Percentiles rank a stretch among this genome's conserved stretches.
These are phyloP conservation scores for Pseudochaenichthys georgianus DNA, from an alignment of 2,797 vertebrate species.

Conservation along the genomic window DNA sequence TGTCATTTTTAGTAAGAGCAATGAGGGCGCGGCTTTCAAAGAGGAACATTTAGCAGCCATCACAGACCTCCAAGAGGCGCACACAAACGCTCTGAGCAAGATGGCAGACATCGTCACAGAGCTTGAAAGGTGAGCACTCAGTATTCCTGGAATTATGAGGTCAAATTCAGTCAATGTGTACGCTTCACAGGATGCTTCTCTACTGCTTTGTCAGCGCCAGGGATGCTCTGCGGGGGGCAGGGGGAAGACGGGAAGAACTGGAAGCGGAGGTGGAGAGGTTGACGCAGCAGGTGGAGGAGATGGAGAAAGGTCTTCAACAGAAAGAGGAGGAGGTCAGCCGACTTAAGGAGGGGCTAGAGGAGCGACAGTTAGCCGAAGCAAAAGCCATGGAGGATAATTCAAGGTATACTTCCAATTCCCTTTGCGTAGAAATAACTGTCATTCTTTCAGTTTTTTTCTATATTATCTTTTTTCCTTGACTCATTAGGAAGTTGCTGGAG, in stretches of 20 bases:
- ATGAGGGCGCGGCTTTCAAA: conserved; percentile 76
- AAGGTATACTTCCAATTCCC: conserved; percentile 78
- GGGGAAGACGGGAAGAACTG: conserved; percentile 76
- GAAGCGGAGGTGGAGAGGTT: conserved; percentile 79
- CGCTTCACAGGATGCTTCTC: conserved; percentile 27
- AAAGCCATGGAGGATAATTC: conserved; percentile 84
- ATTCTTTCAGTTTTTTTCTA: neutral
- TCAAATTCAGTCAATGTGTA: conserved; percentile 7
- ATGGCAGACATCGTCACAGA: conserved; percentile 81
- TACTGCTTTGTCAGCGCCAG: conserved; percentile 81
- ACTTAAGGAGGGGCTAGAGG: conserved; percentile 74
- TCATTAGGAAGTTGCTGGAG: conserved; percentile 87
- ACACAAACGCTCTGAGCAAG: conserved; percentile 69
- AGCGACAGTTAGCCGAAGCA: conserved; percentile 72
- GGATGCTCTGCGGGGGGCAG: conserved; percentile 71
- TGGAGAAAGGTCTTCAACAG: conserved; percentile 75
- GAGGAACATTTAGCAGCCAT: conserved; percentile 72
- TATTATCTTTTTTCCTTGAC: conserved; percentile 22
- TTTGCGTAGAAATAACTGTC: conserved; percentile 10
- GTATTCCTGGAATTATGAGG: conserved; percentile 16
- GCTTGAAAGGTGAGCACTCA: conserved; percentile 86
- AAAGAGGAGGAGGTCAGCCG: conserved; percentile 79
- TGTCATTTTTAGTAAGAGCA: conserved; percentile 81
- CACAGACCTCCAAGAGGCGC: conserved; percentile 81
- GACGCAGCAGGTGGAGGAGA: conserved; percentile 73